phyloP scores from a whole-genome alignment of 2,888 invertebrate species.

The Leptinotarsa peninsularis region DNA sequence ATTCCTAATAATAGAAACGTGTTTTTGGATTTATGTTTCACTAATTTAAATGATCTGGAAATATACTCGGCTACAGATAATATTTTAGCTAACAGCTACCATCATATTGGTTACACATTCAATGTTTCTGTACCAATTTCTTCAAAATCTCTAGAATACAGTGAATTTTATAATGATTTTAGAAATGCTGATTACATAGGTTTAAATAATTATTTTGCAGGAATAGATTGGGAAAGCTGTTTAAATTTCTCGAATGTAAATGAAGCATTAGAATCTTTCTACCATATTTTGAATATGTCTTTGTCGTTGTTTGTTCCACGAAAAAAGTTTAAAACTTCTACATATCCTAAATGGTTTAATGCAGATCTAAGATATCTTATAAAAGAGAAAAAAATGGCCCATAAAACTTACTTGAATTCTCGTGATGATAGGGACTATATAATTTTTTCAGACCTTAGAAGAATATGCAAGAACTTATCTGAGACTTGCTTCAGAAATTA shows the following conservation, averaged over 20 bases:
- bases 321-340: background rate
- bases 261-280: background rate
- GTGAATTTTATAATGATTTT: constrained; percentile 1
- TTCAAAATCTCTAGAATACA: background rate
- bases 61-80: background rate
- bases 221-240: background rate
- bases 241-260: background rate
- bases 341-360: background rate
- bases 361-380: background rate
- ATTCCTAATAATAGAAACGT: background rate
- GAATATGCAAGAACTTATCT: no score
- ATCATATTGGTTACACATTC: constrained; percentile 1
- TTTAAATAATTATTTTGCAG: constrained; percentile 2
- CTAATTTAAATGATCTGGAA: background rate
- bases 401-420: background rate
- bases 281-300: background rate
- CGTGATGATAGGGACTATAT: background rate
- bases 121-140: background rate
- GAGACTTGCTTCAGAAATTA: background rate
- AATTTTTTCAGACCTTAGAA: no score
- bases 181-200: background rate
- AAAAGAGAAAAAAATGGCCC: constrained; percentile 6
- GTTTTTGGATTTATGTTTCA: no score
- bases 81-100: background rate
- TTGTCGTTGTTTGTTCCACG: background rate